phyloP scores from a whole-genome alignment of 2,797 vertebrate species.

The Cygnus olor region DNA sequence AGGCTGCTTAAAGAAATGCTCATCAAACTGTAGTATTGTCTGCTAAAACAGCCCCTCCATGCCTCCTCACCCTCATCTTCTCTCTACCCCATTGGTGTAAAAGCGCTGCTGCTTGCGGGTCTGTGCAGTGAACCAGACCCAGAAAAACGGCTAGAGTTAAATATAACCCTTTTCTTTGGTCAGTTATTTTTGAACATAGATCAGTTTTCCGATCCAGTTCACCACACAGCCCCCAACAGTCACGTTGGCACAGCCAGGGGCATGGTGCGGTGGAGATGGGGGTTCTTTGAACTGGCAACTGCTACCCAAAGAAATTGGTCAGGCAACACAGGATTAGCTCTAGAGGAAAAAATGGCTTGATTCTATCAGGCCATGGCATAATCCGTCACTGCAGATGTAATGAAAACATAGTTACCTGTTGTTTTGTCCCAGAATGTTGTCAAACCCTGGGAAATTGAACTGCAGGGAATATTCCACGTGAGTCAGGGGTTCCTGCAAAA shows the following conservation, averaged over 20 bases:
- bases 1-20: conserved; percentile 21
- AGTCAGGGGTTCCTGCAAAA: conserved; percentile 7
- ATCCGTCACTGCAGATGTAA: neutral
- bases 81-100: neutral
- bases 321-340: neutral
- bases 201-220: conserved; percentile 52
- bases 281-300: conserved; percentile 35
- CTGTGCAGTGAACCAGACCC: conserved; percentile 65
- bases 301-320: neutral
- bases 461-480: neutral
- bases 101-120: neutral
- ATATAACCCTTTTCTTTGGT: conserved; percentile 67
- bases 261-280: neutral
- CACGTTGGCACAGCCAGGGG: neutral
- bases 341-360: neutral
- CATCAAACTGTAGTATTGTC: conserved; percentile 2
- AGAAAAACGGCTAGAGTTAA: conserved; percentile 55
- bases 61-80: conserved; percentile 38
- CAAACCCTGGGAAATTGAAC: conserved; percentile 1
- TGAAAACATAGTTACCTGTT: neutral
- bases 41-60: accelerated
- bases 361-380: neutral
- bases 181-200: conserved; percentile 39
- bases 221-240: neutral
- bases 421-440: conserved; percentile 7